Evolutionary conservation across 1,140 invertebrate genomes (phyloP).

Genomic region (Mesaphorura yosii): DNA sequence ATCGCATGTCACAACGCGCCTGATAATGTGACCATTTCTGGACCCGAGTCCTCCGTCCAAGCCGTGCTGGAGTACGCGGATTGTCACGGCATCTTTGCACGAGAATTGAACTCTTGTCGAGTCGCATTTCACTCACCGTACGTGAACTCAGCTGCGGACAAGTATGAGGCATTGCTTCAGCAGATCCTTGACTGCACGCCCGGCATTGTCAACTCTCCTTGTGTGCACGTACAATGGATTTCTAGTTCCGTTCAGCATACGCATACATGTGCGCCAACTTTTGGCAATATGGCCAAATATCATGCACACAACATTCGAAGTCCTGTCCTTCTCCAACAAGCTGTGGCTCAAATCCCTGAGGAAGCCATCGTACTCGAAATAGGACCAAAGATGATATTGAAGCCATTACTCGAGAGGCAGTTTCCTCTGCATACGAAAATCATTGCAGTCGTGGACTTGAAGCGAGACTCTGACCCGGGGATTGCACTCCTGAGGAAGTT

Average conservation of each 20-base stretch:
- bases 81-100: no score
- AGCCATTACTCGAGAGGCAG: constrained; percentile 51
- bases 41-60: constrained; percentile 46
- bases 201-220: constrained; percentile 44
- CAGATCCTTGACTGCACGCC: constrained; percentile 45
- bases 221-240: no score
- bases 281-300: no score
- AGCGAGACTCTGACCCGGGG: no score
- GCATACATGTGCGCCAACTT: no score
- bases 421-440: constrained; percentile 46
- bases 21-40: constrained; percentile 58
- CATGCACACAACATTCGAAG: no score
- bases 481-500: no score
- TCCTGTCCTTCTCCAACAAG: constrained; percentile 77
- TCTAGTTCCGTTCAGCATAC: no score
- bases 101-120: constrained; percentile 73
- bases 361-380: constrained; percentile 70
- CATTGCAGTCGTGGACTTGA: no score
- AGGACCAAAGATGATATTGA: constrained; percentile 65
- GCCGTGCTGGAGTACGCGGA: no score
- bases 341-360: constrained; percentile 56
- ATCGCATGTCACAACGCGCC: constrained; percentile 59
- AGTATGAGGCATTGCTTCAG: no score
- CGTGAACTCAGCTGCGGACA: no score
- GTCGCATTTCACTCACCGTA: constrained; percentile 82